Conservation (phyloP, 2,113 vertebrate species). For the Callospermophilus lateralis region DNA sequence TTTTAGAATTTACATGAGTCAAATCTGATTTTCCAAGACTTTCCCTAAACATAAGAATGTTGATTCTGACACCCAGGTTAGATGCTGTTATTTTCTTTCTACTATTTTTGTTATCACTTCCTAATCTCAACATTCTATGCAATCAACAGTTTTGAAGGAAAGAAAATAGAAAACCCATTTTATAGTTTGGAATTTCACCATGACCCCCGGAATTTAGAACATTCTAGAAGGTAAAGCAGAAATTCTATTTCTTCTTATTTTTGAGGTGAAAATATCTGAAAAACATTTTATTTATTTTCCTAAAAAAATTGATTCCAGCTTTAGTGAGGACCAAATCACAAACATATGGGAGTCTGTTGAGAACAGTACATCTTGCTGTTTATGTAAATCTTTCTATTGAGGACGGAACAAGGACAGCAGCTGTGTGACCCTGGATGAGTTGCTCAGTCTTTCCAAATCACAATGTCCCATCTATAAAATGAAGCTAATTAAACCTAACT, state of each 20-base stretch:
- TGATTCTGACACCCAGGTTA: not conserved
- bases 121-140: not conserved
- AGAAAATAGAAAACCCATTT: not conserved
- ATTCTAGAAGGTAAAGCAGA: conserved; percentile 15
- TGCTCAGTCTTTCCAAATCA: conserved; percentile 35
- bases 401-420: conserved; percentile 1
- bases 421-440: conserved; percentile 5
- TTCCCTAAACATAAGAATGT: not conserved
- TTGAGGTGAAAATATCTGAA: conserved; percentile 45
- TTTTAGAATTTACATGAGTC: not conserved
- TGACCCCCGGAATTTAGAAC: not conserved
- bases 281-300: conserved; percentile 23
- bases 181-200: not conserved
- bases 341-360: not conserved
- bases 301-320: not conserved
- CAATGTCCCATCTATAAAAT: conserved; percentile 35
- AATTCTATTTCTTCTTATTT: not conserved
- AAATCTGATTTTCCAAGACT: not conserved
- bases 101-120: not conserved
- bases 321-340: conserved; percentile 15
- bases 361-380: conserved; percentile 20
- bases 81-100: not conserved
- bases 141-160: not conserved
- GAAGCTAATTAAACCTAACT: conserved; percentile 33
- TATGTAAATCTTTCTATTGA: conserved; percentile 55